phyloP scores from a whole-genome alignment of 1,140 invertebrate species.

The Arctopsyche grandis region DNA sequence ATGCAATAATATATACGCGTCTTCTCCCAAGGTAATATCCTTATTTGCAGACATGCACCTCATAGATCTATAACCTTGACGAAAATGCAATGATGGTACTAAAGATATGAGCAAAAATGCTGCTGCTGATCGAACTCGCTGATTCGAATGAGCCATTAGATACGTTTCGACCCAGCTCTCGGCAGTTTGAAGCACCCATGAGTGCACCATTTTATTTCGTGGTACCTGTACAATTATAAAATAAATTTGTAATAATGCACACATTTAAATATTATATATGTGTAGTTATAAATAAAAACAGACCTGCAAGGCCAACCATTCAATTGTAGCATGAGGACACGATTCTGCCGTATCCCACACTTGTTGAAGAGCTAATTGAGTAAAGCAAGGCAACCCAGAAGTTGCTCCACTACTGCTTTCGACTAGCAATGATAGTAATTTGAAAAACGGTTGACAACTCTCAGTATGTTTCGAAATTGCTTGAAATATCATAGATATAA shows the following conservation, averaged over 20 bases:
- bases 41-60: constrained; percentile 58
- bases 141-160: constrained; percentile 85
- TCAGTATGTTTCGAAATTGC: constrained; percentile 90
- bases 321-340: constrained; percentile 88
- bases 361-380: constrained; percentile 84
- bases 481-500: constrained; percentile 89
- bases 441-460: constrained; percentile 90
- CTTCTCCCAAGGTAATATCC: constrained; percentile 65
- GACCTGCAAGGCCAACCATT: constrained; percentile 87
- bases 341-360: constrained; percentile 92
- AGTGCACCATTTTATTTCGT: constrained; percentile 87
- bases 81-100: constrained; percentile 87
- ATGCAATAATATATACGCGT: constrained; percentile 83
- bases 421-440: constrained; percentile 82
- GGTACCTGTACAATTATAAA: constrained; percentile 69
- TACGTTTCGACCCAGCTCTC: constrained; percentile 92
- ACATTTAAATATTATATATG: no score
- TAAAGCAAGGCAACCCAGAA: constrained; percentile 87
- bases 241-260: background rate
- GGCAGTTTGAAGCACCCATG: constrained; percentile 87
- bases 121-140: constrained; percentile 84
- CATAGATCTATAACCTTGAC: constrained; percentile 80
- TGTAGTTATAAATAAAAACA: background rate
- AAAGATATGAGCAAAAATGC: constrained; percentile 87
- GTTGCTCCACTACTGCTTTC: constrained; percentile 80